Percentiles rank a stretch among this genome's conserved stretches.
Conservation (phyloP, 2,797 vertebrate genomes). For the Pipistrellus pygmaeus region DNA sequence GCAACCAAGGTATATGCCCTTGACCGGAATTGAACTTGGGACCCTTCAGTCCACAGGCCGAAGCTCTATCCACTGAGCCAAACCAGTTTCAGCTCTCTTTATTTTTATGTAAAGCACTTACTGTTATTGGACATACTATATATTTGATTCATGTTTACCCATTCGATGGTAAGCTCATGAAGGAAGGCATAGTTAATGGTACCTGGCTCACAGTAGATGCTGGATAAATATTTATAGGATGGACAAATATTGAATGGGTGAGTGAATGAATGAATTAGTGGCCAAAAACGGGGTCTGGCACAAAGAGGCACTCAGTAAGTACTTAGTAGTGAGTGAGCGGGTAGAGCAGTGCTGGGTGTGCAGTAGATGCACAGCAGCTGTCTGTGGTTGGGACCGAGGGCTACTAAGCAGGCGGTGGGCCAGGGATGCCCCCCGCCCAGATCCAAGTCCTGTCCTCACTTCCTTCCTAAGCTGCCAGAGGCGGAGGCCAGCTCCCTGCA, state of each 20-base stretch:
- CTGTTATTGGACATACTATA: not conserved
- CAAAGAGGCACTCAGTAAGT: not conserved
- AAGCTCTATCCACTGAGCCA: too few species aligned
- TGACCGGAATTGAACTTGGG: too few species aligned
- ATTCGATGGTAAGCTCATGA: too few species aligned
- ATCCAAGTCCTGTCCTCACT: not conserved
- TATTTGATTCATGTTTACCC: too few species aligned
- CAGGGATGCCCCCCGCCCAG: fast-evolving
- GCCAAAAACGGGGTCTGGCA: not conserved
- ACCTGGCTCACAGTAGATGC: too few species aligned
- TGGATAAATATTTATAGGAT: not conserved
- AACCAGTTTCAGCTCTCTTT: not conserved
- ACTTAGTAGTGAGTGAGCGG: not conserved
- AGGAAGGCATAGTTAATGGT: too few species aligned
- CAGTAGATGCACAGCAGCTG: not conserved
- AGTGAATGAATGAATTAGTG: not conserved
- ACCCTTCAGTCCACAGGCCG: too few species aligned
- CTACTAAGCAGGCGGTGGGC: not conserved
- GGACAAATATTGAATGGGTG: not conserved
- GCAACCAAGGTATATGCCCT: too few species aligned
- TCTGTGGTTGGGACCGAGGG: not conserved
- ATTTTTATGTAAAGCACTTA: not conserved
- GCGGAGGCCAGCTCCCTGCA: constrained; percentile 82
- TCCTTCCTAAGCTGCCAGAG: constrained; percentile 62
- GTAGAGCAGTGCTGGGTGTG: not conserved